A percentile compares a stretch with the other conserved stretches of the same genome.
Conservation (phyloP, 2,113 vertebrate species). For the Festucalex cinctus region DNA sequence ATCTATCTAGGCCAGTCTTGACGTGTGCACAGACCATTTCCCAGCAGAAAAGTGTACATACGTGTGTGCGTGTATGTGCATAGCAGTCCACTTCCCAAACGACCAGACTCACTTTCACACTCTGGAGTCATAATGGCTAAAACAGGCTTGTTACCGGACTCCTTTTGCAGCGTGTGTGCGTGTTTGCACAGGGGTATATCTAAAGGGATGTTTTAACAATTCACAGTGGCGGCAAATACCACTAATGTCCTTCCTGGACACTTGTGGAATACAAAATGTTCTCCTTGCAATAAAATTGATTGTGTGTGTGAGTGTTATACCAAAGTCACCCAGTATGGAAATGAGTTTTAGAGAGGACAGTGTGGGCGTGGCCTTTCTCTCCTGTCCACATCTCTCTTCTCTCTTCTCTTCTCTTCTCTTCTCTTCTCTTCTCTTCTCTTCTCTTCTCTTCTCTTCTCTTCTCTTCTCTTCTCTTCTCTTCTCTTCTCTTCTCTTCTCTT, state of each 20-base stretch:
- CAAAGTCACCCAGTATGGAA: slow-evolving; percentile 48
- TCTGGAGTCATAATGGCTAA: slow-evolving; percentile 58
- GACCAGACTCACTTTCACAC: slow-evolving; percentile 67
- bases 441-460: background rate
- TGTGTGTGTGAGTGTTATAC: slow-evolving; percentile 22
- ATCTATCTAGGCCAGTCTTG: slow-evolving; percentile 68
- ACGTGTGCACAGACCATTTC: slow-evolving; percentile 59
- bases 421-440: background rate
- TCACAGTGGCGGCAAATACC: slow-evolving; percentile 2
- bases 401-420: too few species aligned
- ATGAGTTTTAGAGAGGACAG: slow-evolving; percentile 12
- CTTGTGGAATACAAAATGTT: slow-evolving; percentile 8
- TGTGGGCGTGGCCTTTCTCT: slow-evolving; percentile 22
- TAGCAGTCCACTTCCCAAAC: slow-evolving; percentile 65
- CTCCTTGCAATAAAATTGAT: slow-evolving; percentile 22
- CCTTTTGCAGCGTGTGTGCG: slow-evolving; percentile 23
- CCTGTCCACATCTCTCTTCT: background rate
- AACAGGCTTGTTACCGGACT: slow-evolving; percentile 57
- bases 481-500: background rate
- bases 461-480: background rate
- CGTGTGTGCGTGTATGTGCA: slow-evolving; percentile 28
- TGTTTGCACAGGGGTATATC: slow-evolving; percentile 10
- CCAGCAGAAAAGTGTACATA: slow-evolving; percentile 47
- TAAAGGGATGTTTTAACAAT: slow-evolving; percentile 32
- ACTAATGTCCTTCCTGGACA: background rate